Conservation (phyloP, 2,888 invertebrate species). For the Lithophane ornitopus region DNA sequence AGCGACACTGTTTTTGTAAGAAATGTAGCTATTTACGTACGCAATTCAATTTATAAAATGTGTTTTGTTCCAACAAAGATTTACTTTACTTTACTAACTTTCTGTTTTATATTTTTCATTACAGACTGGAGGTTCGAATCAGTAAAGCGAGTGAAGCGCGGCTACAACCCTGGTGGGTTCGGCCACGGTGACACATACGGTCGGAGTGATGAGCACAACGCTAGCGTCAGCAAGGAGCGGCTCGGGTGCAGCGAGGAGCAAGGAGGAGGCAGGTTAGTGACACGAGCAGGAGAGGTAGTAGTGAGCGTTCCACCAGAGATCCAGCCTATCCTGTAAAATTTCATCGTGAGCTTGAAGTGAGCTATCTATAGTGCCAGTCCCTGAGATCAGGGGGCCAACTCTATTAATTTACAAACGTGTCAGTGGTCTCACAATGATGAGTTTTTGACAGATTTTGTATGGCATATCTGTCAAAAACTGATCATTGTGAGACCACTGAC, state of each 20-base stretch:
- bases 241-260: conserved; percentile 68
- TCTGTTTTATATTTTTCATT: background rate
- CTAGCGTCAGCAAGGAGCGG: conserved; percentile 73
- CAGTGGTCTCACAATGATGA: too few relatives aligned
- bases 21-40: too few relatives aligned
- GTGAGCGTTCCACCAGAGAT: too few relatives aligned
- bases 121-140: conserved; percentile 59
- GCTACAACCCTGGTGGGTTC: conserved; percentile 71
- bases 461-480: too few relatives aligned
- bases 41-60: too few relatives aligned
- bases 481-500: too few relatives aligned
- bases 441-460: too few relatives aligned
- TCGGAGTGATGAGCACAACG: conserved; percentile 75
- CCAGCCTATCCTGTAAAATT: background rate
- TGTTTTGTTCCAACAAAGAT: too few relatives aligned
- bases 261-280: conserved; percentile 52
- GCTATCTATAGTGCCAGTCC: too few relatives aligned
- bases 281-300: background rate
- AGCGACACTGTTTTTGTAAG: too few relatives aligned
- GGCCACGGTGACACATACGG: conserved; percentile 66
- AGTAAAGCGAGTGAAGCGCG: conserved; percentile 72
- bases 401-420: too few relatives aligned
- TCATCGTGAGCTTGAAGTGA: background rate
- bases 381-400: background rate
- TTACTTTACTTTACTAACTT: too few relatives aligned